A percentile compares a stretch with the other conserved stretches of the same genome.
phyloP scores from a whole-genome alignment of 2,888 invertebrate species.

The Dryobota labecula region DNA sequence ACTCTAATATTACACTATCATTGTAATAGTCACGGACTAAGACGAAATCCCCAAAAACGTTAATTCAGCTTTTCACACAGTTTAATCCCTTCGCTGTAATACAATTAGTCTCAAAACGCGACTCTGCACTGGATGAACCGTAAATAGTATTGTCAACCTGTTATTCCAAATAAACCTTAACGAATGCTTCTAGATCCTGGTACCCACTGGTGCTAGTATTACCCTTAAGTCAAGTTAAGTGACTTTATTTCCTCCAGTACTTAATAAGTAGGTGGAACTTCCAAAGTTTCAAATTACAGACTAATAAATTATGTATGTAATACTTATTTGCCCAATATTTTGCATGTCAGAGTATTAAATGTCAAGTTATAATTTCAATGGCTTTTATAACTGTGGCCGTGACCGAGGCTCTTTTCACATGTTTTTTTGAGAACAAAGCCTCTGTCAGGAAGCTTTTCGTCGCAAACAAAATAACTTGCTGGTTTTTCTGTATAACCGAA shows the following conservation, averaged over 20 bases:
- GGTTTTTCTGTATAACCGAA: too few species aligned
- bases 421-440: neutral
- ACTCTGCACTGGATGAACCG: neutral
- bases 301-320: too few species aligned
- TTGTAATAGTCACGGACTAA: neutral
- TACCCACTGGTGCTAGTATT: neutral
- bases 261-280: neutral
- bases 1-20: neutral
- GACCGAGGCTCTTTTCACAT: too few species aligned
- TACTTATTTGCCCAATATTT: neutral
- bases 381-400: neutral
- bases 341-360: neutral
- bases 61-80: conserved; percentile 9
- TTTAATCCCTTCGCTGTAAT: conserved; percentile 1
- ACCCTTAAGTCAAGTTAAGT: neutral
- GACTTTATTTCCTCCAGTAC: neutral
- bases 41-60: conserved; percentile 12
- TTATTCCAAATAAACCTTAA: neutral
- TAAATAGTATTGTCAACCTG: neutral
- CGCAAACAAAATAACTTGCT: too few species aligned
- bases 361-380: neutral
- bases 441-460: neutral
- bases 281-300: neutral
- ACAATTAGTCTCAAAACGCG: neutral
- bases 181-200: neutral